A percentile compares a stretch with the other conserved stretches of the same genome.
Evolutionary conservation across 2,888 invertebrate species (phyloP).

Genomic region (Agrenia bidenticulata): DNA sequence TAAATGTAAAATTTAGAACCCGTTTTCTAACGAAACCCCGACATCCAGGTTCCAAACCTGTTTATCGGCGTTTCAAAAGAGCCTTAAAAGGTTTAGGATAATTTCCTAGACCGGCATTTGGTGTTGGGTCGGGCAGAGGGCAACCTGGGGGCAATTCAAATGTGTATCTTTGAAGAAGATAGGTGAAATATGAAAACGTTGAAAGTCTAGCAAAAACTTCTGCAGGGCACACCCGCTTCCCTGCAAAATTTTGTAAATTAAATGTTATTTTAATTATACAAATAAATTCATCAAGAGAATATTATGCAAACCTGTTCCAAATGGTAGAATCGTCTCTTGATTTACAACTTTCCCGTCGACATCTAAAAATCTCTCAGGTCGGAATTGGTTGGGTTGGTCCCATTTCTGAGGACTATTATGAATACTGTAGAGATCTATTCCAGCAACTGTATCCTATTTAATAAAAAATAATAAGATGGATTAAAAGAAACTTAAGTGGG

Average conservation of each 20-base stretch:
- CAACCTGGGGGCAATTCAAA: constrained; percentile 29
- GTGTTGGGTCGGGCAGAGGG: constrained; percentile 29
- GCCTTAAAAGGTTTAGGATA: constrained; percentile 37
- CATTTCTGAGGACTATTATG: constrained; percentile 41
- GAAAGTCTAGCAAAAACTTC: constrained; percentile 43
- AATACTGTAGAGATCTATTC: constrained; percentile 38
- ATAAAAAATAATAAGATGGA: too few species aligned
- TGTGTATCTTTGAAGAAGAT: constrained; percentile 39
- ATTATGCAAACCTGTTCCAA: constrained; percentile 38
- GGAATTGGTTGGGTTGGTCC: constrained; percentile 41
- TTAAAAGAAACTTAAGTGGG: too few species aligned
- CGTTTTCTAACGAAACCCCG: too few species aligned
- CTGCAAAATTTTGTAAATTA: too few species aligned
- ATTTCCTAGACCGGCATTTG: constrained; percentile 38
- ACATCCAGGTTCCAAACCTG: too few species aligned
- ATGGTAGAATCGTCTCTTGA: constrained; percentile 37
- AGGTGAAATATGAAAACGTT: constrained; percentile 42
- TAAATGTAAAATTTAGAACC: too few species aligned
- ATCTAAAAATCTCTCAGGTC: constrained; percentile 45
- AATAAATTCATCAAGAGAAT: too few species aligned
- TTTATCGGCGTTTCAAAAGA: too few species aligned
- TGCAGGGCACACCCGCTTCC: constrained; percentile 43
- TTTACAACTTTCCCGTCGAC: constrained; percentile 38
- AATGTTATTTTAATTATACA: too few species aligned
- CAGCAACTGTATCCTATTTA: constrained; percentile 40